phyloP scores from a whole-genome alignment of 2,113 vertebrate species.

The Oplegnathus fasciatus region DNA sequence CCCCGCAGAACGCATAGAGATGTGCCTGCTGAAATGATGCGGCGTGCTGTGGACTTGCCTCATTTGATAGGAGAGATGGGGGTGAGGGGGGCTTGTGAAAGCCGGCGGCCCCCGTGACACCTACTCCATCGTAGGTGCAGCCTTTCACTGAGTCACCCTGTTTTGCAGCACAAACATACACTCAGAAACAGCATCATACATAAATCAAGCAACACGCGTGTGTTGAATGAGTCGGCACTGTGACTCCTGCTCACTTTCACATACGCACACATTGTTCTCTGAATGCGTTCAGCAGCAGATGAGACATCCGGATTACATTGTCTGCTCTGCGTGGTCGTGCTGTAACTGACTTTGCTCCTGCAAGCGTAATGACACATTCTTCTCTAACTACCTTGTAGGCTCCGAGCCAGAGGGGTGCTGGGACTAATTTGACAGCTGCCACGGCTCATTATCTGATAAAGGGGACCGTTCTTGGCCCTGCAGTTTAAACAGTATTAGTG shows the following conservation, averaged over 20 bases:
- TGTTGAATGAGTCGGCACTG: constrained; percentile 26
- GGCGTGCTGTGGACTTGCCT: constrained; percentile 7
- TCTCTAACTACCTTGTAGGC: constrained; percentile 62
- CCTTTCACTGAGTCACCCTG: constrained; percentile 60
- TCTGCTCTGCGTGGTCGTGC: constrained; percentile 41
- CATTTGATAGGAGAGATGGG: constrained; percentile 38
- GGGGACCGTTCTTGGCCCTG: constrained; percentile 56
- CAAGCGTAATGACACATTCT: constrained; percentile 52
- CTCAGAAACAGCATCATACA: constrained; percentile 26
- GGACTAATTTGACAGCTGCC: constrained; percentile 81
- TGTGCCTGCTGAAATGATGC: constrained; percentile 32
- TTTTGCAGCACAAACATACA: constrained; percentile 30
- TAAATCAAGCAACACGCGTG: constrained; percentile 49
- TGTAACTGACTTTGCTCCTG: constrained; percentile 53
- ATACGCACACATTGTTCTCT: constrained; percentile 24
- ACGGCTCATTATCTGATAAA: constrained; percentile 74
- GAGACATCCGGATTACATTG: constrained; percentile 31
- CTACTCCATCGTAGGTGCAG: constrained; percentile 21
- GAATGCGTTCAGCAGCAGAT: constrained; percentile 20
- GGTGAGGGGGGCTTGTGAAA: constrained; percentile 20
- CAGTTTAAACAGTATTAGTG: constrained; percentile 58
- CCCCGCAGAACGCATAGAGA: constrained; percentile 35
- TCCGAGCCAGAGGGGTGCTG: constrained; percentile 63
- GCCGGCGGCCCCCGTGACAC: constrained; percentile 14
- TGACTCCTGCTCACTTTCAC: constrained; percentile 22